These are phyloP conservation scores for Phyllotreta cruciferae DNA, from an alignment of 2,888 invertebrate species.

Conservation along the genomic window DNA sequence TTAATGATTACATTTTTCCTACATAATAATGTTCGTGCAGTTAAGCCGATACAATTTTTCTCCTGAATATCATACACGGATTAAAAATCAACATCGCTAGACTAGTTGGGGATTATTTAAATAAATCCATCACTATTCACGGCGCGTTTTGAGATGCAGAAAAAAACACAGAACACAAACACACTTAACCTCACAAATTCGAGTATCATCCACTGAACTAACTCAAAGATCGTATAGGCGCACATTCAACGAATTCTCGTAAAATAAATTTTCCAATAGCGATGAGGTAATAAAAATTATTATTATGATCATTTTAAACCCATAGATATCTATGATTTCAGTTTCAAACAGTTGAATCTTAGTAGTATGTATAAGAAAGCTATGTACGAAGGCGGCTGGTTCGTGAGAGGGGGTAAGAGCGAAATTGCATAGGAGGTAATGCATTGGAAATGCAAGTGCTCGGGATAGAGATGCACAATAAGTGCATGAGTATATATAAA, in stretches of 20 bases:
- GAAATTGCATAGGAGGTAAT: conserved; percentile 45
- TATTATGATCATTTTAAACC: conserved; percentile 50
- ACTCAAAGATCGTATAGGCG: conserved; percentile 25
- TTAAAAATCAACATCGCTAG: not conserved
- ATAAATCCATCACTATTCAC: conserved; percentile 20
- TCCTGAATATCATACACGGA: not conserved
- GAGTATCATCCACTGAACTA: conserved; percentile 35
- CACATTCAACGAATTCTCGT: conserved; percentile 21
- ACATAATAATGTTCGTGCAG: no score
- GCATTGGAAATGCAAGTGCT: conserved; percentile 41
- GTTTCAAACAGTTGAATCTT: conserved; percentile 59
- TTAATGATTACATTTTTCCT: conserved; percentile 10
- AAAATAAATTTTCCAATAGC: conserved; percentile 22
- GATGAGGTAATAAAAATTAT: conserved; percentile 31
- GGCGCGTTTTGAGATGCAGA: conserved; percentile 26
- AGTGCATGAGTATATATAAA: conserved; percentile 44
- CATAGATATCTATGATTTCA: conserved; percentile 57
- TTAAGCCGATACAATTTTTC: no score
- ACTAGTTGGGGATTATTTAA: conserved; percentile 28
- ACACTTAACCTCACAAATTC: conserved; percentile 31
- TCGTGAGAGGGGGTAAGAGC: conserved; percentile 43
- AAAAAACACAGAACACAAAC: conserved; percentile 32
- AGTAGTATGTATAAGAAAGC: conserved; percentile 54
- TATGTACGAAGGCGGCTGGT: conserved; percentile 50
- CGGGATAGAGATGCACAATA: conserved; percentile 44